These are phyloP conservation scores for Phalacrocorax carbo DNA, from an alignment of 2,113 vertebrate genomes.

Conservation along the genomic window DNA sequence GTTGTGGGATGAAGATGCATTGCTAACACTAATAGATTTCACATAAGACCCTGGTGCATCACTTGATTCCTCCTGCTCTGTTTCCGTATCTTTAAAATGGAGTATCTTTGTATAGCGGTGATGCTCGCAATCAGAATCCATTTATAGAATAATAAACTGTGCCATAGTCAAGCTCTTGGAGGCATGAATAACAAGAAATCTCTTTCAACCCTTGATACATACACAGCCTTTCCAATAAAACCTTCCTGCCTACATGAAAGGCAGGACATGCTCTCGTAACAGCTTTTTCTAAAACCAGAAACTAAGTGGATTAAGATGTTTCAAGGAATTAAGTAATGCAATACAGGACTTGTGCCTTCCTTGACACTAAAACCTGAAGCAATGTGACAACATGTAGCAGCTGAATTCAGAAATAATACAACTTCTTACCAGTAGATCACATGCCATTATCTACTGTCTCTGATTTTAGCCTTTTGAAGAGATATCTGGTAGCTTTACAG, in stretches of 20 bases:
- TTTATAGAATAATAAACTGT: background rate
- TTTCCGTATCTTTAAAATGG: background rate
- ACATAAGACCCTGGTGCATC: background rate
- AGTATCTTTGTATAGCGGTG: background rate
- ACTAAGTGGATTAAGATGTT: background rate
- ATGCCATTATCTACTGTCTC: background rate
- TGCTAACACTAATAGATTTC: background rate
- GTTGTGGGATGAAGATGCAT: background rate
- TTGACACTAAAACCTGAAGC: background rate
- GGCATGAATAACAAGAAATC: background rate
- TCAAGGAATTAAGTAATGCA: conserved; percentile 2
- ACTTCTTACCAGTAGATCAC: background rate
- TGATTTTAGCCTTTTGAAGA: background rate
- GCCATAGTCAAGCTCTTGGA: background rate
- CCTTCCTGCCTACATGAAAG: background rate
- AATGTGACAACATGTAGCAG: background rate
- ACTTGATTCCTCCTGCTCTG: background rate
- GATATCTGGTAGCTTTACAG: background rate
- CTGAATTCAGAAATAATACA: background rate
- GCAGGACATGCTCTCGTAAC: background rate
- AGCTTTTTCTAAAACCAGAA: conserved; percentile 7
- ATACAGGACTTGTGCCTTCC: background rate
- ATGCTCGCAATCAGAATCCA: background rate
- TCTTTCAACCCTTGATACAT: background rate
- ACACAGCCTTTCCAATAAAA: background rate